Conservation (phyloP, 1,140 invertebrate species). For the Lordiphosa stackelbergi region DNA sequence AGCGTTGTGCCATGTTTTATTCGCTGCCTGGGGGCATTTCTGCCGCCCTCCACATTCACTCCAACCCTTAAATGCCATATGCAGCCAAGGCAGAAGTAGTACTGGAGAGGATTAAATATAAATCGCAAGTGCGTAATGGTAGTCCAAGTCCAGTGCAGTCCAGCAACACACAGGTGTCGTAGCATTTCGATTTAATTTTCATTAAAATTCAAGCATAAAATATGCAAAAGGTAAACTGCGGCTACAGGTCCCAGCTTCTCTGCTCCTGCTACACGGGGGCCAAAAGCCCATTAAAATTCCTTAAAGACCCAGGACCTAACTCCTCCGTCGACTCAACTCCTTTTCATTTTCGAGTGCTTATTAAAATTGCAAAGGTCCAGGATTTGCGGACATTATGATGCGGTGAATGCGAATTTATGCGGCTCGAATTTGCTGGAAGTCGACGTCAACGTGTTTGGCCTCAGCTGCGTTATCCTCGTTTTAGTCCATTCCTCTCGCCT, state of each 20-base stretch:
- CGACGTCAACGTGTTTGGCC: constrained; percentile 22
- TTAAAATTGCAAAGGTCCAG: constrained; percentile 71
- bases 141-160: constrained; percentile 3
- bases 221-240: constrained; percentile 73
- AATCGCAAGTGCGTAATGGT: constrained; percentile 51
- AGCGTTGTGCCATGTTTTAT: constrained; percentile 62
- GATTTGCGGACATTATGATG: constrained; percentile 75
- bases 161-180: constrained; percentile 47
- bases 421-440: constrained; percentile 12
- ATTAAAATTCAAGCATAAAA: constrained; percentile 73
- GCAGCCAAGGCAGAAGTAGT: background rate
- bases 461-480: constrained; percentile 33
- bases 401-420: constrained; percentile 70
- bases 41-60: background rate
- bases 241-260: constrained; percentile 16
- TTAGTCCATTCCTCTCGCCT: constrained; percentile 12
- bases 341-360: constrained; percentile 75
- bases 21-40: constrained; percentile 53
- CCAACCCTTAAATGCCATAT: constrained; percentile 9
- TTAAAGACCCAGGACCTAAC: constrained; percentile 51
- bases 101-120: constrained; percentile 62
- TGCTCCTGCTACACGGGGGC: constrained; percentile 5
- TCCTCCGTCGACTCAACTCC: constrained; percentile 43
- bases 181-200: constrained; percentile 75
- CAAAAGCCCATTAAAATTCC: constrained; percentile 70